Percentiles rank a stretch among this genome's conserved stretches.
Evolutionary conservation across 2,113 vertebrate genomes (phyloP).

Genomic region (Acanthisitta chloris): DNA sequence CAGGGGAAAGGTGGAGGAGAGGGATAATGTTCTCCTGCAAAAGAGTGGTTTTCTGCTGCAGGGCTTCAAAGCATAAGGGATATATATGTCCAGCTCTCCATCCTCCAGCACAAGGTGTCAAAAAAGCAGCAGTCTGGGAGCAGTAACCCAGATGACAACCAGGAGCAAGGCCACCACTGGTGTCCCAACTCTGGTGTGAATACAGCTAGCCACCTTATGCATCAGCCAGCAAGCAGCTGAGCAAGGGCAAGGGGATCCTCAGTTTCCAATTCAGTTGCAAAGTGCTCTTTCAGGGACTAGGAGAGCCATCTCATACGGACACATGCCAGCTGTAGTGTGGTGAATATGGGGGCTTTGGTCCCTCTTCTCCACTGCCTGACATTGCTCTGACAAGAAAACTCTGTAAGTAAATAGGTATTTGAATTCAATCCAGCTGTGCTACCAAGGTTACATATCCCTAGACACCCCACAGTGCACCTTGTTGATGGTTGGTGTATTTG

Average conservation of each 20-base stretch:
- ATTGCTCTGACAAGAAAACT: not conserved
- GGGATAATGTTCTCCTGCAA: not conserved
- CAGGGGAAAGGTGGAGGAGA: not conserved
- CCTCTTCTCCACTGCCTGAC: not conserved
- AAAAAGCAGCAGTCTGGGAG: not conserved
- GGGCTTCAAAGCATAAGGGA: fast-evolving
- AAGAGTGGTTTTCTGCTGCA: not conserved
- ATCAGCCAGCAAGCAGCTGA: fast-evolving
- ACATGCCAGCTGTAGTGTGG: fast-evolving
- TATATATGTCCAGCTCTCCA: not conserved
- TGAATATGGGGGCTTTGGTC: not conserved
- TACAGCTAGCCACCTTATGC: not conserved
- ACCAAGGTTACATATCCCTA: fast-evolving
- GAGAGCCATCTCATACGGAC: not conserved
- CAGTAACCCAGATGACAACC: not conserved
- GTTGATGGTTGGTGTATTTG: fast-evolving
- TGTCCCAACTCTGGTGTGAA: no score
- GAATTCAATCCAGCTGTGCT: not conserved
- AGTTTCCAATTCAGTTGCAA: not conserved
- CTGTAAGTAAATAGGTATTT: not conserved
- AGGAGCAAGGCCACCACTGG: not conserved
- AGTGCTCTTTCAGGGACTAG: not conserved
- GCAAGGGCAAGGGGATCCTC: fast-evolving
- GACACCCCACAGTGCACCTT: fast-evolving
- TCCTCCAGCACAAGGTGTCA: not conserved